Conservation (phyloP, 2,797 vertebrate genomes). For the Carcharodon carcharias region DNA sequence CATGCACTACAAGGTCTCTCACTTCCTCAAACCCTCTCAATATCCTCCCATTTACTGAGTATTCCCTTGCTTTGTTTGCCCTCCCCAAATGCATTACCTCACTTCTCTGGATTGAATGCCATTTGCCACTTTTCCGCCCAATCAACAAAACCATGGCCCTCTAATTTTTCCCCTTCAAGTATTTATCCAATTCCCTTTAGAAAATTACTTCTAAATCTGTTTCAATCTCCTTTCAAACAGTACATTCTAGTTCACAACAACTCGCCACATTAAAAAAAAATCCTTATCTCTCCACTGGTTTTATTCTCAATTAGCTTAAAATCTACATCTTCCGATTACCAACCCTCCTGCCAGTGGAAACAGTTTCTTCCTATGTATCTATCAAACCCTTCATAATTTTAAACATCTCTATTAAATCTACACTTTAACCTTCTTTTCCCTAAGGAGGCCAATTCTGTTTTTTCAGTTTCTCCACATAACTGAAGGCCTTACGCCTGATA, state of each 20-base stretch:
- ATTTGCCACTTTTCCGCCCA: no score
- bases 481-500: background rate
- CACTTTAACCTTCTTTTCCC: background rate
- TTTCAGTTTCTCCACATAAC: background rate
- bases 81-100: no score
- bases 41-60: no score
- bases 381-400: background rate
- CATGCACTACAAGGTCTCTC: no score
- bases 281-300: background rate
- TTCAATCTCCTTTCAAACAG: background rate
- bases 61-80: no score
- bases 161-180: background rate
- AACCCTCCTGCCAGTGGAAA: background rate
- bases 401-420: background rate
- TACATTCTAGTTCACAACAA: background rate
- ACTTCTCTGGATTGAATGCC: no score
- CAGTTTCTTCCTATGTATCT: background rate
- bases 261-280: background rate
- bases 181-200: background rate
- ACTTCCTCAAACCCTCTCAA: no score
- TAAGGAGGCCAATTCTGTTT: background rate
- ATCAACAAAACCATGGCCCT: background rate
- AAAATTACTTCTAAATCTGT: background rate
- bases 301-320: background rate
- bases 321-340: background rate